Conservation (phyloP, 1,140 invertebrate genomes). For the Trachelipus rathkii region DNA sequence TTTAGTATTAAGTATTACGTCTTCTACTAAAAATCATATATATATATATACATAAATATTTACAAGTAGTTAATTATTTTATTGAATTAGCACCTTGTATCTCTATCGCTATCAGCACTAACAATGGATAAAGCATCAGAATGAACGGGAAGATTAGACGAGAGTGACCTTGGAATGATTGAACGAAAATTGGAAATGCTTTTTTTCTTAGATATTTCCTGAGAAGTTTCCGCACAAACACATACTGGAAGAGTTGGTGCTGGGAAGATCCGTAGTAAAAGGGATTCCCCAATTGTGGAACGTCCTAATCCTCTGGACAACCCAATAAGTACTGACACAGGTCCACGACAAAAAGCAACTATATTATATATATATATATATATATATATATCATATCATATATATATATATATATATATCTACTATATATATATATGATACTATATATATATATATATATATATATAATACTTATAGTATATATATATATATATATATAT, state of each 20-base stretch:
- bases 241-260: constrained; percentile 54
- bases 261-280: constrained; percentile 80
- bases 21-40: too few species aligned
- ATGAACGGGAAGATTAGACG: constrained; percentile 67
- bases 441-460: too few species aligned
- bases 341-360: constrained; percentile 72
- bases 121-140: constrained; percentile 48
- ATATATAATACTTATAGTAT: too few species aligned
- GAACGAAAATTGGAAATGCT: constrained; percentile 58
- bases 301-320: constrained; percentile 82
- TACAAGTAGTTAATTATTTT: neutral
- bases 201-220: constrained; percentile 33
- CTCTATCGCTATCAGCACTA: constrained; percentile 39
- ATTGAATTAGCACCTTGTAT: constrained; percentile 31
- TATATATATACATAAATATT: too few species aligned
- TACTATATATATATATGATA: too few species aligned
- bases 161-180: constrained; percentile 87
- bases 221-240: constrained; percentile 50
- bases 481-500: too few species aligned
- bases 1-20: too few species aligned
- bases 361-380: constrained; percentile 44
- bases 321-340: constrained; percentile 81
- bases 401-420: too few species aligned
- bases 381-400: too few species aligned
- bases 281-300: constrained; percentile 66